Evolutionary conservation across 1,140 invertebrate genomes (phyloP), one percentile per base, ranked within the genome.

Genomic region (Drosophila pseudoananassae): DNA sequence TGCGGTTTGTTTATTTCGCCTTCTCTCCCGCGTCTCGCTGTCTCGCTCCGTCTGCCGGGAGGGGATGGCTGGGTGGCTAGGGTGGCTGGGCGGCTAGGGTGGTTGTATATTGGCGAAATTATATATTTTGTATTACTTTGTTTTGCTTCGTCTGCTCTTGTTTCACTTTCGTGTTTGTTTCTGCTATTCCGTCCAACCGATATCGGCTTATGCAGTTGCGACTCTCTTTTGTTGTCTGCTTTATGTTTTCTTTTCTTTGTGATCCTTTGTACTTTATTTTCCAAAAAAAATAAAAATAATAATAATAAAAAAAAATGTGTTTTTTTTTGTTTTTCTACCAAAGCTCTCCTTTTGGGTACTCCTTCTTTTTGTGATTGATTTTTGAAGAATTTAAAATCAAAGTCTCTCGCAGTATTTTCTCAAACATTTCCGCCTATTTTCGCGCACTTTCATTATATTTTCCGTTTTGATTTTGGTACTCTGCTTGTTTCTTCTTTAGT

Each of bases 111-210:
- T 63, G 29, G 50, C 23, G 45, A 72, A 73, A 20, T 46, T 69
- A 69, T 68, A 38, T 69, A 56, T 69, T 69, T 61, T 73, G 69
- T 63, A 63, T 73, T 73, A 73, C 57, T 73, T 72, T 73, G 57
- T 73, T 69, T 49, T 68, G 31, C 25, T 29, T 10, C n/a, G 4
- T 14, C n/a, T n/a, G 38, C 14, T 40, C 38, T 40, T 45, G 25
- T 57, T 14, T 10, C 9, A n/a, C 9, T 27, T 27, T n/a, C 3
- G 33, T 12, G 12, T 36, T 36, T 36, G 33, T 12, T 36, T 43
- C n/a, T 43, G 6, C 12, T 43, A 1, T 43, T 14, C 25, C 47
- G 33, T 49, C 51, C 12, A 29, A 17, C 58, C 40, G n/a, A 31
- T 73, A 63, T 55, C 52, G 33, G 46, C 40, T 49, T 56, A 55